Percentiles rank a stretch among this genome's conserved stretches.
These are phyloP conservation scores for Oscheius myriophilus DNA, from an alignment of 2,888 invertebrate species.

Conservation along the genomic window DNA sequence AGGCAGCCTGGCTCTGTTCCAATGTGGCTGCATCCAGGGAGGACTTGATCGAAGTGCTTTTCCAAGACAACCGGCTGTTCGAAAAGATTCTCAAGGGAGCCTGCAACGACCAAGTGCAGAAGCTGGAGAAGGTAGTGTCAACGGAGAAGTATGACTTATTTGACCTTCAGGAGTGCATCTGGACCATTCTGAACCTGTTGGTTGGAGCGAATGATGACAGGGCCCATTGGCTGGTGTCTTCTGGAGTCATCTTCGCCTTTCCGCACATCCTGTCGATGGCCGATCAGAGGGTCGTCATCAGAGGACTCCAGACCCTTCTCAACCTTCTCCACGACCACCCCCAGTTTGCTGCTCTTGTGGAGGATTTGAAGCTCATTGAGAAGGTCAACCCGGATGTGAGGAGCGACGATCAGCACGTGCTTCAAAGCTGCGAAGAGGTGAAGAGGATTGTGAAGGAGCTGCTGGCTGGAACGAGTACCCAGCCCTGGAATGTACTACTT, in stretches of 20 bases:
- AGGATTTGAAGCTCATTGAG: background rate
- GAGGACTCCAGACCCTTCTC: background rate
- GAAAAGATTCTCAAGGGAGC: slow-evolving; percentile 12
- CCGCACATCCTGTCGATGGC: background rate
- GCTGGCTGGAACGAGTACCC: too few relatives aligned
- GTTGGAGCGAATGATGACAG: slow-evolving; percentile 12
- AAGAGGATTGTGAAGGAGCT: too few relatives aligned
- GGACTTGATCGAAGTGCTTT: slow-evolving; percentile 32
- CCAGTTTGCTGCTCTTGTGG: slow-evolving; percentile 8
- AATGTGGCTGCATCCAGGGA: slow-evolving; percentile 43
- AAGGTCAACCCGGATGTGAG: slow-evolving; percentile 5
- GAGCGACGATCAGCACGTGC: too few relatives aligned
- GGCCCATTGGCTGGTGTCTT: slow-evolving; percentile 8
- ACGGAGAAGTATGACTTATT: background rate
- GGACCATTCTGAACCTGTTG: slow-evolving; percentile 26
- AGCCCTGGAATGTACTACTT: too few relatives aligned
- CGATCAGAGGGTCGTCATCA: slow-evolving; percentile 13
- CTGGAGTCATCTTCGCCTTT: slow-evolving; percentile 13
- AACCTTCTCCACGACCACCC: slow-evolving; percentile 20
- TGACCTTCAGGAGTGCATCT: slow-evolving; percentile 25
- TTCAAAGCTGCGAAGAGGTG: too few relatives aligned
- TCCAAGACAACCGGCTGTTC: slow-evolving; percentile 16
- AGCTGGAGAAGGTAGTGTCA: slow-evolving; percentile 14
- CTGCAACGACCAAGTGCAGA: background rate
- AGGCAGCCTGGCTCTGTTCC: slow-evolving; percentile 47